A percentile compares a stretch with the other conserved stretches of the same genome.
These are phyloP conservation scores for Myripristis murdjan DNA, from an alignment of 2,797 vertebrate genomes.

Conservation along the genomic window DNA sequence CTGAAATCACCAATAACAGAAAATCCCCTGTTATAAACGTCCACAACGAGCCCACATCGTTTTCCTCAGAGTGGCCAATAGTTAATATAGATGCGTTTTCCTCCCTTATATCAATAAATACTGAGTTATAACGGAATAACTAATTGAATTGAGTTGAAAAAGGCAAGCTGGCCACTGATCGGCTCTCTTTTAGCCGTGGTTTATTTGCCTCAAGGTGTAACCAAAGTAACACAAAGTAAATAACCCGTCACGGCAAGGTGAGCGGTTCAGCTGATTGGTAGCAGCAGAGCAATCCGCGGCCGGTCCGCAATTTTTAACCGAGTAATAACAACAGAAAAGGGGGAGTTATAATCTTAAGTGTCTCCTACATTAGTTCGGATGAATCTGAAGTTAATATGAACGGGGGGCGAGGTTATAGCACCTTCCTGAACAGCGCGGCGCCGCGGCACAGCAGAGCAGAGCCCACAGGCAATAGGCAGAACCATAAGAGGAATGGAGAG, in stretches of 20 bases:
- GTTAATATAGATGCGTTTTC: conserved; percentile 10
- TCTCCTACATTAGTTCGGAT: conserved; percentile 67
- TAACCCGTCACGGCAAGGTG: conserved; percentile 16
- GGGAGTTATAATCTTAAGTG: conserved; percentile 72
- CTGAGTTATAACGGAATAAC: background rate
- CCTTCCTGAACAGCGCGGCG: conserved; percentile 64
- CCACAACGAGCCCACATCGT: background rate
- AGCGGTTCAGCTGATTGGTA: conserved; percentile 3
- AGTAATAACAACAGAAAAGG: conserved; percentile 72
- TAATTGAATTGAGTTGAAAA: conserved; percentile 9
- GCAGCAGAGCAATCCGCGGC: conserved; percentile 38
- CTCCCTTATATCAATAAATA: background rate
- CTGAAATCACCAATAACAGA: background rate
- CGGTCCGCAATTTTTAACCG: conserved; percentile 57
- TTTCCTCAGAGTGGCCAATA: background rate
- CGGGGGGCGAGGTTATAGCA: conserved; percentile 75
- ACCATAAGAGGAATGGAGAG: conserved; percentile 81
- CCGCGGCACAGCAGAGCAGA: conserved; percentile 56
- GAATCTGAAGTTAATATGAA: conserved; percentile 77
- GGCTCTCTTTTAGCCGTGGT: conserved; percentile 20
- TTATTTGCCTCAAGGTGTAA: conserved; percentile 29
- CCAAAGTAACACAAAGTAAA: conserved; percentile 44
- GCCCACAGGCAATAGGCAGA: conserved; percentile 77
- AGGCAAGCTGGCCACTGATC: conserved; percentile 1
- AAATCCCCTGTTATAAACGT: background rate